Base-by-base conservation (phyloP, 2,113 vertebrate species). In the Upupa epops region DNA sequence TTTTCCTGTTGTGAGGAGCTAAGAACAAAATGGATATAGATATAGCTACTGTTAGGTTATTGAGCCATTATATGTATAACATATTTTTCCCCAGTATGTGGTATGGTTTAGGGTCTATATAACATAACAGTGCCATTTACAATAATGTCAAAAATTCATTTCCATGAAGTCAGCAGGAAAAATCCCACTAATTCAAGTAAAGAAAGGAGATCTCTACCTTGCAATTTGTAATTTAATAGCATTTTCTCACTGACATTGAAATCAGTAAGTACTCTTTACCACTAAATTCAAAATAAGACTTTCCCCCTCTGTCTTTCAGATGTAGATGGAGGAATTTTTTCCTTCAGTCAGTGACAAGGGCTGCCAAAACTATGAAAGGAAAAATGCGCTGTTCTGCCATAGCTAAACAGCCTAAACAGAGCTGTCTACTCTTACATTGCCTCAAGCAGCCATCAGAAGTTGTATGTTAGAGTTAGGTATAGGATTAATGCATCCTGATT, bases 151-250 rank as follows among this genome's bases (percentile, higher is more conserved):
- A 88, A 45, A 86, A 75, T 78, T 93, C 9, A 37, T 78, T 90
- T 94, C 83, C 13, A 6, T 89, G n/a, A 78, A 73, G 31, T 74
- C 54, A 19, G 14, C 51, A 93, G 55, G 42, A 82, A 87, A 90
- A 95, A 66, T 84, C 12, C 22, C 42, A 56, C 52, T 96, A 88
- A 92, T 91, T 95, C 93, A 32, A 92, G 34, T 45, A 71, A 86
- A 45, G 34, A 55, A 56, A 46, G 34, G n/a, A 74, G 56, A 32
- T 32, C 34, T 1, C 66, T 65, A 31, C 87, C 80, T 86, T 72
- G 36, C 48, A 90, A 51, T 79, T 86, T 84, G 48, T 89, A 76
- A 82, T 93, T 73, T 90, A 87, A 59, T 79, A 72, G 51, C 24
- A 29, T 78, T 83, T 88, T 90, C 45, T 65, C 69, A 68, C 46